Evolutionary conservation across 2,888 invertebrate genomes (phyloP).

Genomic region (Panorpa germanica): DNA sequence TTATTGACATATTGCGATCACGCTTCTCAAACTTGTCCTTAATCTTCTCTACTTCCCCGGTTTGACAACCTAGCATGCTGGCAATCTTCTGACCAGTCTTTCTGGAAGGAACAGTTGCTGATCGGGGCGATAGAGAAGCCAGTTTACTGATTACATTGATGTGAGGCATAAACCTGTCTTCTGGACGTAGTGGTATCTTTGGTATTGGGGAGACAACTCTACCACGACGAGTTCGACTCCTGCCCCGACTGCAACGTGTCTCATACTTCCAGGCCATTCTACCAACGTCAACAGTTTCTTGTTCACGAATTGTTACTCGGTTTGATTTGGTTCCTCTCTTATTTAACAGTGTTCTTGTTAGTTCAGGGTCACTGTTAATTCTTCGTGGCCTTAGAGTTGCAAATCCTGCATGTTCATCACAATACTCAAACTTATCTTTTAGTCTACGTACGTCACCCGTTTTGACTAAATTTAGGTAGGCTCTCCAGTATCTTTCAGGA

Average conservation of each 20-base stretch:
- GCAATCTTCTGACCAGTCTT: conserved; percentile 28
- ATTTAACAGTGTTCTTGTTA: conserved; percentile 37
- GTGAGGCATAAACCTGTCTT: conserved; percentile 68
- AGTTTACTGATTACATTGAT: conserved; percentile 81
- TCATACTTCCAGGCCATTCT: conserved; percentile 41
- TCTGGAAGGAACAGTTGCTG: conserved; percentile 21
- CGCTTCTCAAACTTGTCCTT: conserved; percentile 49
- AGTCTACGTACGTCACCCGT: conserved; percentile 62
- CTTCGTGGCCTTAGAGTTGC: conserved; percentile 33
- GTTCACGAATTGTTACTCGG: conserved; percentile 25
- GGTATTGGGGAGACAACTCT: conserved; percentile 43
- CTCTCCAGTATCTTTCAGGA: conserved; percentile 46
- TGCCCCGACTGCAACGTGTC: conserved; percentile 23
- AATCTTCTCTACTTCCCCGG: conserved; percentile 53
- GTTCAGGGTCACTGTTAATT: conserved; percentile 63
- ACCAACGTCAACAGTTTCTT: conserved; percentile 36
- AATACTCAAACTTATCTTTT: conserved; percentile 58
- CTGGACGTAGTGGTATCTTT: conserved; percentile 37
- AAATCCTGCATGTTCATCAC: conserved; percentile 28
- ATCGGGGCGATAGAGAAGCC: conserved; percentile 38
- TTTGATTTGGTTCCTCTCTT: conserved; percentile 26
- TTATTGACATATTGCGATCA: conserved; percentile 30
- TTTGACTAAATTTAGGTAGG: conserved; percentile 49
- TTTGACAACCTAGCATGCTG: conserved; percentile 13
- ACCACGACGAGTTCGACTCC: conserved; percentile 26